Conservation (phyloP, 1,140 invertebrate genomes). For the Hestina assimilis region DNA sequence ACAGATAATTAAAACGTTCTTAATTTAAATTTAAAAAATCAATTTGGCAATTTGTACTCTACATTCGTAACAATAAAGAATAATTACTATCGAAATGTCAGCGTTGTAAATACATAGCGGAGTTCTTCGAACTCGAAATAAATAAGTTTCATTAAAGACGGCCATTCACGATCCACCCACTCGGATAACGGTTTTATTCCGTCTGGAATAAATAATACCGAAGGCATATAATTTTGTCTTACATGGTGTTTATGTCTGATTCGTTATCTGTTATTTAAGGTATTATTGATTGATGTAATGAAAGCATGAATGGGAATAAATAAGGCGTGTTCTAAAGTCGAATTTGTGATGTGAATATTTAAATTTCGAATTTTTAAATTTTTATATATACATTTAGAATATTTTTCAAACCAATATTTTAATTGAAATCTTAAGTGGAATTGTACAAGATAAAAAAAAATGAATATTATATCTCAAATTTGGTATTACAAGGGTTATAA, state of each 20-base stretch:
- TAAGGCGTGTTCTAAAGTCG: background rate
- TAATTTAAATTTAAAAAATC: background rate
- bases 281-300: constrained; percentile 9
- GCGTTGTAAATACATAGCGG: constrained; percentile 25
- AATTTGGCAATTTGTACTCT: constrained; percentile 5
- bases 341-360: background rate
- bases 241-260: constrained; percentile 13
- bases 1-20: constrained; percentile 1
- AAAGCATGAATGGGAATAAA: background rate
- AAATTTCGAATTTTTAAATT: no score
- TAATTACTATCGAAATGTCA: constrained; percentile 20
- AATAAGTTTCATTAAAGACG: constrained; percentile 39
- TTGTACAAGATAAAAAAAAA: no score
- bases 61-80: constrained; percentile 12
- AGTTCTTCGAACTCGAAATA: constrained; percentile 37
- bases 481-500: no score
- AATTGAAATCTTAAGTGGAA: no score
- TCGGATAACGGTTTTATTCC: constrained; percentile 40
- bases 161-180: constrained; percentile 46
- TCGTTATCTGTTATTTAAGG: background rate
- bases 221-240: constrained; percentile 13
- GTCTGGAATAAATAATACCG: constrained; percentile 12
- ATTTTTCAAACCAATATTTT: no score
- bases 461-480: no score
- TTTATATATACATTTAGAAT: no score